Conservation (phyloP, 2,113 vertebrate species). For the Triplophysa siluroides region DNA sequence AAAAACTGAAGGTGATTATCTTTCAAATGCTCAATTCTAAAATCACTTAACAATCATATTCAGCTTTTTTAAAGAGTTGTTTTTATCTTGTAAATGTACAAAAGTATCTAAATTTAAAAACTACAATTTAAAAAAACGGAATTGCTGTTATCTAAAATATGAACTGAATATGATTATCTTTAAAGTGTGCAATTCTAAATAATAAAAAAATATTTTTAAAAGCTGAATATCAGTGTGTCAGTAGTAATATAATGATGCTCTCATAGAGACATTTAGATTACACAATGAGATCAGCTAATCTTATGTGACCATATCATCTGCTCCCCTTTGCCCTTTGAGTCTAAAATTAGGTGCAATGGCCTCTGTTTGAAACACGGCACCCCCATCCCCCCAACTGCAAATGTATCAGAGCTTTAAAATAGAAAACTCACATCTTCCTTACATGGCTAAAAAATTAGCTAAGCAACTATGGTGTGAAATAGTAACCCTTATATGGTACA, state of each 20-base stretch:
- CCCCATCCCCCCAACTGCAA: background rate
- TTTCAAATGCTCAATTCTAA: too few species aligned
- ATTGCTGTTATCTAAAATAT: too few species aligned
- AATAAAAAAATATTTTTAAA: background rate
- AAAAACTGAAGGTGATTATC: too few species aligned
- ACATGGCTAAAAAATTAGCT: background rate
- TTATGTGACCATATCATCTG: background rate
- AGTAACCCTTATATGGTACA: background rate
- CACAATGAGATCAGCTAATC: background rate
- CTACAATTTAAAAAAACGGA: too few species aligned
- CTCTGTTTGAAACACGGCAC: background rate
- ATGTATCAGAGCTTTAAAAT: background rate
- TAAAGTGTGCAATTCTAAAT: background rate
- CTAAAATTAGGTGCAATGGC: background rate
- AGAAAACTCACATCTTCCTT: conserved; percentile 6
- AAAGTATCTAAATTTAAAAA: too few species aligned
- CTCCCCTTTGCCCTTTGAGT: background rate
- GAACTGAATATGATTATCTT: background rate
- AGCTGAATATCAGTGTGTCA: too few species aligned
- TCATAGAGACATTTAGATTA: background rate
- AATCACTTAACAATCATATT: too few species aligned
- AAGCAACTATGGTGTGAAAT: background rate
- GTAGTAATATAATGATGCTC: background rate
- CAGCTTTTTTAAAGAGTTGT: too few species aligned
- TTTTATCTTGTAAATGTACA: too few species aligned